Percentiles rank a stretch among this genome's conserved stretches.
Conservation (phyloP, 2,797 vertebrate genomes). For the Tiaroga cobitis region DNA sequence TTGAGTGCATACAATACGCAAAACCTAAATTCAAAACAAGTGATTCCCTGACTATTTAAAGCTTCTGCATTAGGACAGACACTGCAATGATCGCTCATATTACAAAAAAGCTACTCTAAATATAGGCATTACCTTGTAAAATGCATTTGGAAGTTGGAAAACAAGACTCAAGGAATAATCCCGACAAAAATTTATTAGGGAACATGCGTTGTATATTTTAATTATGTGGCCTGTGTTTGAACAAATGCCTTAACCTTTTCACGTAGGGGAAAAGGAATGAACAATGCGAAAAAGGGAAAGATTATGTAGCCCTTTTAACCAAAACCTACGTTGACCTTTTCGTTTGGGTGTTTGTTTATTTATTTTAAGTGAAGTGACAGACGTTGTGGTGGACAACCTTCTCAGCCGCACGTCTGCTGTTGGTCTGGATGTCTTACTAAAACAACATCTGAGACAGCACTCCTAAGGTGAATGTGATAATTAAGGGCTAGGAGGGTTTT, state of each 20-base stretch:
- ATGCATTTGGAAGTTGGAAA: slow-evolving; percentile 33
- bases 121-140: slow-evolving; percentile 10
- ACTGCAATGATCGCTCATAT: neutral
- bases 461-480: slow-evolving; percentile 82
- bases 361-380: slow-evolving; percentile 75
- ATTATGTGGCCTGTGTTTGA: slow-evolving; percentile 38
- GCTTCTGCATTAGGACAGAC: neutral
- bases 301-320: slow-evolving; percentile 64
- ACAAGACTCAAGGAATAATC: slow-evolving; percentile 18
- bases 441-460: slow-evolving; percentile 80
- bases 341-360: slow-evolving; percentile 80
- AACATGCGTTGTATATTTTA: slow-evolving; percentile 30
- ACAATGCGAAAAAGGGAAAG: slow-evolving; percentile 58
- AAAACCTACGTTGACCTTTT: slow-evolving; percentile 77
- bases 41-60: neutral
- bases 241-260: slow-evolving; percentile 56
- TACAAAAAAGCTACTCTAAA: slow-evolving; percentile 28
- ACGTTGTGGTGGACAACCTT: slow-evolving; percentile 73
- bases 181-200: slow-evolving; percentile 31
- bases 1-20: neutral
- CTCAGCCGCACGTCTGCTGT: slow-evolving; percentile 73
- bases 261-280: slow-evolving; percentile 47
- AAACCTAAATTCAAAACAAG: slow-evolving; percentile 10
- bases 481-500: slow-evolving; percentile 77
- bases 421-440: slow-evolving; percentile 78